These are phyloP conservation scores for Bufo gargarizans DNA, from an alignment of 2,113 vertebrate species.

Conservation along the genomic window DNA sequence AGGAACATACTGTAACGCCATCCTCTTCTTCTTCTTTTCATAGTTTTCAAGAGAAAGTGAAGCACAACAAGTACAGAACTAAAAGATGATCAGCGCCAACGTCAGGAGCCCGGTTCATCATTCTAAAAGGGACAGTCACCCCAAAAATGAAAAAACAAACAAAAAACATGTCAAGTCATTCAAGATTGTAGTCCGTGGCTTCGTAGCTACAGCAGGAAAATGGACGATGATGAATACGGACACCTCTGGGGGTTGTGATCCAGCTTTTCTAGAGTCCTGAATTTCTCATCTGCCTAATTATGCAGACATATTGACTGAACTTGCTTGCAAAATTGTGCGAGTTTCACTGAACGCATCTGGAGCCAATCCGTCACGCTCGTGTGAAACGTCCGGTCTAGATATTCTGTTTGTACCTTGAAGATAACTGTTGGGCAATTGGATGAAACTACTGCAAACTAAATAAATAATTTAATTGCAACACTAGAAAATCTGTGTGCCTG, in stretches of 20 bases:
- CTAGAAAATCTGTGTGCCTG: too few species aligned
- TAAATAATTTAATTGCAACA: too few species aligned
- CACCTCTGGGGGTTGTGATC: background rate
- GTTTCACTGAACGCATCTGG: too few species aligned
- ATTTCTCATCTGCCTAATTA: background rate
- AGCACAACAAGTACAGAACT: background rate
- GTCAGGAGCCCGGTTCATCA: background rate
- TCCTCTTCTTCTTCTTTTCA: background rate
- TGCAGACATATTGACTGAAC: background rate
- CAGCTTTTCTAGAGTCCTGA: background rate
- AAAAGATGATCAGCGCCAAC: background rate
- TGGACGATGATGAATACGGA: background rate
- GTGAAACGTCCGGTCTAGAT: too few species aligned
- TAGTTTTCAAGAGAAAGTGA: conserved; percentile 1
- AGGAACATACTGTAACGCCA: background rate
- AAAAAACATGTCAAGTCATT: background rate
- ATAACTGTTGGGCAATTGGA: too few species aligned
- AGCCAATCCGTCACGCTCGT: too few species aligned
- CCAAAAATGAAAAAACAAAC: background rate
- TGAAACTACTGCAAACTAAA: too few species aligned
- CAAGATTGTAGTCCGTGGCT: background rate
- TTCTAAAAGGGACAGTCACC: background rate
- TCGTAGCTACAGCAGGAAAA: background rate
- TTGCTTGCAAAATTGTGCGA: too few species aligned
- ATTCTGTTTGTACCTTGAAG: too few species aligned